Percentiles rank a stretch among this genome's conserved stretches.
Evolutionary conservation across 64 coral and sea anemone genomes (phyloP).

Genomic region (Dendronephthya gigantea): DNA sequence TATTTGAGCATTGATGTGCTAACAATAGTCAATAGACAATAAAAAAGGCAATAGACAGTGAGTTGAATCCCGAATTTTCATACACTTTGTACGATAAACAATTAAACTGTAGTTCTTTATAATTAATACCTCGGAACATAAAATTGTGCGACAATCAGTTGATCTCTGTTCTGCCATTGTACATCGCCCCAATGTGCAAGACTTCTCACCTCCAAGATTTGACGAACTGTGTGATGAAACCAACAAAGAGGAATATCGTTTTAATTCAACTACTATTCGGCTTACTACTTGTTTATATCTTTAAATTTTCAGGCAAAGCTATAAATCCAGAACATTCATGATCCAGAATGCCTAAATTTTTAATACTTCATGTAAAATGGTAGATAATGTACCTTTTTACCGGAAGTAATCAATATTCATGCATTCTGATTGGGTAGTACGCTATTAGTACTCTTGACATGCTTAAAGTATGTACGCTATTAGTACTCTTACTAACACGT

Average conservation of each 20-base stretch:
- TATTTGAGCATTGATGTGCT: no score
- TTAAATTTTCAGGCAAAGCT: no score
- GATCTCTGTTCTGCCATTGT: conserved; percentile 13
- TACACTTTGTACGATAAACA: neutral
- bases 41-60: no score
- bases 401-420: no score
- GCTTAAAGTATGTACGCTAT: neutral
- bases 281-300: neutral
- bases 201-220: conserved; percentile 22
- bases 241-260: no score
- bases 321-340: no score
- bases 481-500: neutral
- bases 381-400: no score
- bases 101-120: neutral
- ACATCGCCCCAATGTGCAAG: conserved; percentile 34
- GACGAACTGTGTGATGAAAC: conserved; percentile 29
- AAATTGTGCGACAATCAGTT: conserved; percentile 51
- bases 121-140: neutral
- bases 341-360: no score
- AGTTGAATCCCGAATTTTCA: no score
- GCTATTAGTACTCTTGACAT: neutral
- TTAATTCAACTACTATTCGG: neutral
- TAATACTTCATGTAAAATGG: no score
- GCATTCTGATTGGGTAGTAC: no score
- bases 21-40: no score